Evolutionary conservation across 2,888 invertebrate species (phyloP), one percentile per base, ranked within the genome.

Genomic region (Deroplatys truncata): DNA sequence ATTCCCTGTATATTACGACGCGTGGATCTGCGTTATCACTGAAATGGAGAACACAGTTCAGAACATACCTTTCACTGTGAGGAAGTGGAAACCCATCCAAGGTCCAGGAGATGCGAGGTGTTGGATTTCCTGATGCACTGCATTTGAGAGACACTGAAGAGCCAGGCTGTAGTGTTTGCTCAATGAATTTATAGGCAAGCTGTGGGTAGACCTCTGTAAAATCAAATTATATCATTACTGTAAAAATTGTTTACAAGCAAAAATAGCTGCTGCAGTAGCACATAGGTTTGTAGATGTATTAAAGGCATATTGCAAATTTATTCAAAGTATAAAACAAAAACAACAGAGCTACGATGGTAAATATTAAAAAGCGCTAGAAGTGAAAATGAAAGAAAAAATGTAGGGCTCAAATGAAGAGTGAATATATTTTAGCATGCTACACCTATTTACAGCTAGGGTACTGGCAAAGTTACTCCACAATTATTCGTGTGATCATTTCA

Each of bases 91-190:
- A 93, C 91, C 93, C 93, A 92, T 94, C 94, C 90, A 94, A 92
- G 85, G 93, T 92, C 95, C 95, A 95, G 89, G 93, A 93, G 91
- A 95, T 94, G 91, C 93, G 93, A 84, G 95, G 95, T 84, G 94
- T 93, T n/a, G 95, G 95, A 92, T 94, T 93, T 90, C 93, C 93
- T 89, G 93, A 92, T 88, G 93, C 93, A 92, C 93, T 93, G 92
- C 95, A 95, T 90, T 93, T 93, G 91, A 95, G 92, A 84, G 94
- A 94, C 88, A 94, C 93, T 91, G 93, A 93, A 88, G 94, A 94
- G 84, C 94, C 94, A 31, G 94, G 93, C 91, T 94, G 94, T 90
- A 94, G 93, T 90, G 94, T 94, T 92, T 94, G 94, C 91, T 94
- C 94, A 91, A 93, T 93, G 92, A 94, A 94, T 91, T 92, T 93